Evolutionary conservation across 1,140 invertebrate species (phyloP), one percentile per base, ranked within the genome.

Genomic region (Lasaia peninsularis): DNA sequence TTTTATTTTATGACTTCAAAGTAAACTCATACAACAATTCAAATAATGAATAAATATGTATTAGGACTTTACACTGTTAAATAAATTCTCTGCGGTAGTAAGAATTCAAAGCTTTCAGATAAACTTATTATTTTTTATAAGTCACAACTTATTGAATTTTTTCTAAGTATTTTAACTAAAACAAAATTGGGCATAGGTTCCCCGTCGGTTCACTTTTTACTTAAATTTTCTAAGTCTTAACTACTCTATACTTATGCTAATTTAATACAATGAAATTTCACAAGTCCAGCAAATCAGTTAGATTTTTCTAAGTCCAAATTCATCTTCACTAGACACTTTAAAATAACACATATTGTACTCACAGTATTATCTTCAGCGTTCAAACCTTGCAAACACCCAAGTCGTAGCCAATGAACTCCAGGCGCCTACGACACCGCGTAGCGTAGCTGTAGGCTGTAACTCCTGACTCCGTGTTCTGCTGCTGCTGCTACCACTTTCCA

Each of bases 361-460:
- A 20, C 40, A 44, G 40, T 44, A 18, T 16, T 44, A 44, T 44
- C 40, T 44, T 44, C n/a, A n/a, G n/a, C n/a, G n/a, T n/a, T n/a
- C 40, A 44, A 44, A 44, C 40, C 40, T 20, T 18, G 4, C 10
- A 11, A 16, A 10, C 3, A 44, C 11, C 9, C 40, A 16, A 44
- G 20, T 8, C 16, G 40, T 21, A 20, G 40, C 14, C 10, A 10
- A 44, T 44, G 16, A 18, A 8, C 8, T 44, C 0, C 16, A 16
- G 4, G 4, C 16, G 18, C 40, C 3, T 5, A 44, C 16, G 18
- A 11, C 40, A 11, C 16, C 7, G 40, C 40, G 40, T 44, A 44
- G 40, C 40, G 14, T 20, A 20, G 5, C 9, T 16, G 14, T 44
- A 6, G 40, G 12, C 35, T 14, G 35, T 40, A 40, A 18, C 40